A percentile compares a stretch with the other conserved stretches of the same genome.
Evolutionary conservation across 1,140 invertebrate species (phyloP).

Genomic region (Drosophila orena): DNA sequence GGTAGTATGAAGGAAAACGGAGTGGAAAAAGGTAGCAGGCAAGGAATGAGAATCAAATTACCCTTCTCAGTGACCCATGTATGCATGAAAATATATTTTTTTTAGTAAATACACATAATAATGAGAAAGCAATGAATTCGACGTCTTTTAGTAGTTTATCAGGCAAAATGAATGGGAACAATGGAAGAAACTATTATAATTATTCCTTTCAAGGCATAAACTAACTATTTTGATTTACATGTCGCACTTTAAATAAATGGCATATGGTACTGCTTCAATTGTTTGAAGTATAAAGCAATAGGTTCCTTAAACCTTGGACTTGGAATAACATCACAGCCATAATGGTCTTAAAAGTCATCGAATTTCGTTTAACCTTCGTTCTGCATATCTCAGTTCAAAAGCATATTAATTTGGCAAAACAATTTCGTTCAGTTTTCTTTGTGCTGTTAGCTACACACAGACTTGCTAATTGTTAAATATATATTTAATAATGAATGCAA

Average conservation of each 20-base stretch:
- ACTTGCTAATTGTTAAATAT: slow-evolving; percentile 45
- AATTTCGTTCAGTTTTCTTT: slow-evolving; percentile 16
- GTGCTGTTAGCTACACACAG: slow-evolving; percentile 8
- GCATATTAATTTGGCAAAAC: slow-evolving; percentile 7
- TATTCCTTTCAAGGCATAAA: neutral
- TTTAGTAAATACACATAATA: neutral
- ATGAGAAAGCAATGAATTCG: slow-evolving; percentile 2
- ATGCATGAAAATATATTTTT: slow-evolving; percentile 1
- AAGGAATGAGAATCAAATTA: neutral
- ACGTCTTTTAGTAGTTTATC: slow-evolving; percentile 13
- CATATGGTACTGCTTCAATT: neutral
- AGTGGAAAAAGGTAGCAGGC: slow-evolving; percentile 8
- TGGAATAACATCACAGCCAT: too few species aligned
- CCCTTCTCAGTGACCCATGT: neutral
- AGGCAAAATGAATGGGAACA: neutral
- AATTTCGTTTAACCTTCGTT: neutral
- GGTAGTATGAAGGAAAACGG: neutral
- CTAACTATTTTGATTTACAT: neutral
- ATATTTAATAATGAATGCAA: slow-evolving; percentile 28
- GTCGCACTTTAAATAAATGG: neutral
- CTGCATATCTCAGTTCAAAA: neutral
- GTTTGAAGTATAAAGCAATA: neutral
- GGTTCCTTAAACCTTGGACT: too few species aligned
- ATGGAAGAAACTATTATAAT: neutral
- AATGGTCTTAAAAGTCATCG: neutral